Base-by-base conservation (phyloP, 35 echinoderm and acorn worm species). In the Lytechinus pictus region DNA sequence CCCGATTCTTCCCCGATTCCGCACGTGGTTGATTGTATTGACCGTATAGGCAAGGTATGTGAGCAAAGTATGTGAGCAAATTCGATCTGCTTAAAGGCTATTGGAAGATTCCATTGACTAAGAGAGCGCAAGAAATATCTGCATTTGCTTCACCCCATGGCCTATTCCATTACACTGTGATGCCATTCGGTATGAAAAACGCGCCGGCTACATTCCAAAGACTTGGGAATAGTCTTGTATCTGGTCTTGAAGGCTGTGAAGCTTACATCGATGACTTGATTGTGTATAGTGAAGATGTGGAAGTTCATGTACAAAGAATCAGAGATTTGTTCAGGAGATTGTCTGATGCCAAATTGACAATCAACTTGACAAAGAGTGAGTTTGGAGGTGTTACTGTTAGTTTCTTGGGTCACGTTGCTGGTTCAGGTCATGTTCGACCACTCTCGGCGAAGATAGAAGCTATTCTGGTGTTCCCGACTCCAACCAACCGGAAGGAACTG, bases 171-270 rank as follows among this genome's bases (percentile, higher is more conserved):
- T 98, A 96, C 56, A 94, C 72, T 16, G 95, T 96, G 52, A 96
- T 98, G 95, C 96, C 98, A 16, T 98, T 98, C 94, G 97, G 96
- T 14, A 97, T 98, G 95, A 95, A 96, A 58, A 98, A 98, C 66
- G 94, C 96, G 9, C 96, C 98, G 9, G 94, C 95, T 4, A 99
- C 96, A 3, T 99, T 97, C 86, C 96, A 99, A 55, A 87, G 96
- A 92, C 27, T 99, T 24, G 66, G 92, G 3, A 95, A 95, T 66
- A 92, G 54, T 9, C 9, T 96, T 24, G 94, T 94, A 13, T 55
- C 21, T 1, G 89, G 94, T 28, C 61, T 96, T 8, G 58, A 93
- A 54, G 58, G 92, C 2, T 95, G 91, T 94, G 97, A 97, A 87
- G 96, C 61, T 13, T 95, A 99, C 90, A 94, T 97, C 28, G 96